phyloP scores from a whole-genome alignment of 2,113 vertebrate genomes.

The Ardeotis arabs region DNA sequence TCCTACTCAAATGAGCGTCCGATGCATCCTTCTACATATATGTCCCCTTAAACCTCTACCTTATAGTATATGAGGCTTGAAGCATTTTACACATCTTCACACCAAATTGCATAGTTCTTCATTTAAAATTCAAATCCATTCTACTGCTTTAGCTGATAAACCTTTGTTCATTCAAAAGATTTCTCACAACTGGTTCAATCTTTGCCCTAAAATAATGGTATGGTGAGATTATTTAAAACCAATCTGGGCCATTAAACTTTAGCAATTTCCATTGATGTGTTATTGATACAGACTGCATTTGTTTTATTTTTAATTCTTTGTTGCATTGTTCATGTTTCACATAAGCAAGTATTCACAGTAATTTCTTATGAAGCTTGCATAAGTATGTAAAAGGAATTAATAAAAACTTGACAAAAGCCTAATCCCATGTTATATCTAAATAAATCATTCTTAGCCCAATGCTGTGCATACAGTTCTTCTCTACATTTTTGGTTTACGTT shows the following conservation, averaged over 20 bases:
- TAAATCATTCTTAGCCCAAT: not conserved
- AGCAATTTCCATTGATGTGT: not conserved
- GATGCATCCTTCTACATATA: not conserved
- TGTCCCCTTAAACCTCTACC: not conserved
- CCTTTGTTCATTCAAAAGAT: not conserved
- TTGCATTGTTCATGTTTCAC: not conserved
- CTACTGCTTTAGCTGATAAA: not conserved
- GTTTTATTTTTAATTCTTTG: not conserved
- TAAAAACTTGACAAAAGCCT: not conserved
- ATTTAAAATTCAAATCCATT: not conserved
- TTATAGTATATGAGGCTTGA: not conserved
- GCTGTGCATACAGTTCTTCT: not conserved
- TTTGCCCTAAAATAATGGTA: not conserved
- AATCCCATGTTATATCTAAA: not conserved
- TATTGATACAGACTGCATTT: not conserved
- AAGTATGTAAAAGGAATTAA: not conserved
- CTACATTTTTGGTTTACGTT: not conserved
- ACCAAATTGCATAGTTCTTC: not conserved
- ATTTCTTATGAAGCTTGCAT: not conserved
- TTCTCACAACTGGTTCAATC: not conserved
- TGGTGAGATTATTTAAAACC: not conserved
- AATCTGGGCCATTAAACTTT: not conserved
- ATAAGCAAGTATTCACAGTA: not conserved
- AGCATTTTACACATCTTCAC: not conserved
- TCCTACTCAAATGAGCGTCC: not conserved